Conservation (phyloP, 2,113 vertebrate species). For the Leptobrachium leishanense region DNA sequence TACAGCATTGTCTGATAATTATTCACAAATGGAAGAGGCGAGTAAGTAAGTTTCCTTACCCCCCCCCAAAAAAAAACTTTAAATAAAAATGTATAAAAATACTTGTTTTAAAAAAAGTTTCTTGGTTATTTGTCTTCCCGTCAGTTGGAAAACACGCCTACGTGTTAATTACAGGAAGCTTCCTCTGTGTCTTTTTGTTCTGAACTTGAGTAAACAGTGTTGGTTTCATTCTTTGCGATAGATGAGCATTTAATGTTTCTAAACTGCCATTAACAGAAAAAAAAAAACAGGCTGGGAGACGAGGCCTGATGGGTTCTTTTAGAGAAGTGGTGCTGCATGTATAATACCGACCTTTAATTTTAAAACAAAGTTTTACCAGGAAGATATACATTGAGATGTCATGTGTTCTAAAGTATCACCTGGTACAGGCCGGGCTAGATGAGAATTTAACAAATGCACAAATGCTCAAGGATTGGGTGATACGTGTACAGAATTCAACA, state of each 20-base stretch:
- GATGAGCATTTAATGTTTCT: conserved; percentile 78
- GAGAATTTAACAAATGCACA: no score
- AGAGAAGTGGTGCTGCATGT: no score
- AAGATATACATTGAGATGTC: no score
- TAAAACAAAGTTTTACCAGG: no score
- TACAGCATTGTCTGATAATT: conserved; percentile 74
- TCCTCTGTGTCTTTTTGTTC: conserved; percentile 71
- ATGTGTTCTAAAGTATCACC: no score
- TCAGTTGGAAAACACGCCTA: conserved; percentile 79
- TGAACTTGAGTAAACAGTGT: conserved; percentile 72
- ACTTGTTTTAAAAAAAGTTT: background rate
- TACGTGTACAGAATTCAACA: no score
- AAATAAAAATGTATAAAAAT: background rate
- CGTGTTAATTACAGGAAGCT: conserved; percentile 81
- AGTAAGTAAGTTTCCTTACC: conserved; percentile 74
- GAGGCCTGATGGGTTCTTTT: no score
- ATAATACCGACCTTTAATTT: no score
- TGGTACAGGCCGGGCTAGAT: no score
- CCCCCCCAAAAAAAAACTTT: conserved; percentile 56
- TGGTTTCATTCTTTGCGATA: conserved; percentile 73
- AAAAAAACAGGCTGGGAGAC: no score
- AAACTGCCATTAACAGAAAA: conserved; percentile 52
- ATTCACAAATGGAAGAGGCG: conserved; percentile 76
- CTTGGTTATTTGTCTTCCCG: conserved; percentile 72
- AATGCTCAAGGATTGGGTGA: no score